Evolutionary conservation across 2,888 invertebrate species (phyloP), one percentile per base, ranked within the genome.

Genomic region (Phytoseiulus persimilis): DNA sequence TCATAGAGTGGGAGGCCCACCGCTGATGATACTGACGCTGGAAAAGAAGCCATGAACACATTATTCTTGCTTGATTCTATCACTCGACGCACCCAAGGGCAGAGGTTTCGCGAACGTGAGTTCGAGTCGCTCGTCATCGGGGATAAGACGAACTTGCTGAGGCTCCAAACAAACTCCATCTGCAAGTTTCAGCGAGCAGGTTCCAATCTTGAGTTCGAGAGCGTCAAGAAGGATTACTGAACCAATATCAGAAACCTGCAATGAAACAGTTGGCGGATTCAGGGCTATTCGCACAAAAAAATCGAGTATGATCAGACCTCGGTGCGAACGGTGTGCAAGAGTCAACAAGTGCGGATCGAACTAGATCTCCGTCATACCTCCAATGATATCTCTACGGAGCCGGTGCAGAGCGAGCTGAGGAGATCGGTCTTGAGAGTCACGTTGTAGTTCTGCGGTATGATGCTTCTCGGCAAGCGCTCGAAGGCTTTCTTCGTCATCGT

Each of bases 341-440:
- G n/a, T n/a, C n/a, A n/a, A n/a, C n/a, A n/a, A n/a, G n/a, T 39
- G 39, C 39, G 9, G 9, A 39, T 39, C 39, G 39, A 39, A 9
- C n/a, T n/a, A n/a, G n/a, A n/a, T 39, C 9, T 33, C 96, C 94
- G 0, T 96, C 96, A 92, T 95, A 95, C 0, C 96, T 96, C 91
- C 96, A 94, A 93, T 96, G 95, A 92, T 96, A 96, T 91, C 96
- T 95, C 0, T 96, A 96, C 0, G 96, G 95, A 0, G 96, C 96
- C 91, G 11, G 65, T 14, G 65, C 65, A 65, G 1, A 96, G 94
- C 93, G 94, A 95, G 92, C 95, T 95, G 92, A 90, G 91, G 31
- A 87, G 28, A 14, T 87, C 87, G 5, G 45, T 87, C 33, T 87
- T 87, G 39, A 87, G 33, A 39, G 87, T 32, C 33, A 87, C 31